Conservation (phyloP, 2,888 invertebrate species). For the Crematogaster levior region DNA sequence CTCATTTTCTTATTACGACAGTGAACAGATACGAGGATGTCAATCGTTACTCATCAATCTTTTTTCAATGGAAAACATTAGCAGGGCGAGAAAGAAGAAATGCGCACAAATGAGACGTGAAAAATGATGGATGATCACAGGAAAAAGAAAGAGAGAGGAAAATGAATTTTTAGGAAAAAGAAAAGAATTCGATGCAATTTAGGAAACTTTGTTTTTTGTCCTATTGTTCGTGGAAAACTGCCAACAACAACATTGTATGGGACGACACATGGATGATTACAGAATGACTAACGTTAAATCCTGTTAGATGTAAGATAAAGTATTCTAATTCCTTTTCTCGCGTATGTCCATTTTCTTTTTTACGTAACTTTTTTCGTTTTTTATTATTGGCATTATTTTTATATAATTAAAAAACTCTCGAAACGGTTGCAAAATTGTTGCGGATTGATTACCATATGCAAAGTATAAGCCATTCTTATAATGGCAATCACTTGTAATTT, state of each 20-base stretch:
- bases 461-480: not conserved
- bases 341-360: constrained; percentile 25
- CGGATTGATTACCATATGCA: not conserved
- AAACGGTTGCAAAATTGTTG: not conserved
- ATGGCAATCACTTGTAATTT: not conserved
- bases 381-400: not conserved
- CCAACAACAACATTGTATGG: constrained; percentile 73
- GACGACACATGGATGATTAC: no score
- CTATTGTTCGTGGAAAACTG: constrained; percentile 75
- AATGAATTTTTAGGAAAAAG: constrained; percentile 51
- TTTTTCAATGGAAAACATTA: constrained; percentile 12
- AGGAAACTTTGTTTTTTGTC: constrained; percentile 75
- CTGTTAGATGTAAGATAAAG: constrained; percentile 53
- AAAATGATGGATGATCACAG: not conserved
- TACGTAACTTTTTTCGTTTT: constrained; percentile 25
- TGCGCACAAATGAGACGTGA: not conserved
- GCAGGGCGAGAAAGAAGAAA: constrained; percentile 3
- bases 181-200: constrained; percentile 66
- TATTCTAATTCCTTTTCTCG: constrained; percentile 42
- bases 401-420: not conserved
- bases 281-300: constrained; percentile 63
- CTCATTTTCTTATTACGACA: constrained; percentile 33
- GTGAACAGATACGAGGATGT: not conserved
- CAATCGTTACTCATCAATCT: constrained; percentile 9
- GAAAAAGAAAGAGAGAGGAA: constrained; percentile 14